Conservation (phyloP, 2,888 invertebrate genomes). For the Eupithecia inturbata region DNA sequence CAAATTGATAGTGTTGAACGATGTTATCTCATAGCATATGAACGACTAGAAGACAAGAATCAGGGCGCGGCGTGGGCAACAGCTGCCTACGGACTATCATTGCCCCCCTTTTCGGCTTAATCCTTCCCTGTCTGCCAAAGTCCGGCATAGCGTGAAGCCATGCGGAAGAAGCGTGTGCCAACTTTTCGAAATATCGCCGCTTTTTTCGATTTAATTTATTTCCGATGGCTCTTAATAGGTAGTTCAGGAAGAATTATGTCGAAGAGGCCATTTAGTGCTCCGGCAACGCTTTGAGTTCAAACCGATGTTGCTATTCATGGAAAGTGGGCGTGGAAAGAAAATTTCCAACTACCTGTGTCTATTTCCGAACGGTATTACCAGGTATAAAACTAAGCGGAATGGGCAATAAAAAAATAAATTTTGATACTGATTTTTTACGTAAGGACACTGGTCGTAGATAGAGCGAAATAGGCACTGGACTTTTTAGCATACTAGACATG, state of each 20-base stretch:
- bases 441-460: background rate
- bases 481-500: too few relatives aligned
- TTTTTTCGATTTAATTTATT: slow-evolving; percentile 48
- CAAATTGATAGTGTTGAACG: background rate
- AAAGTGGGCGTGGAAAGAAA: background rate
- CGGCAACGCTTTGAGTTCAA: slow-evolving; percentile 17
- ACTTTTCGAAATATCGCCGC: slow-evolving; percentile 44
- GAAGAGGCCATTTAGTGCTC: slow-evolving; percentile 23
- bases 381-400: background rate
- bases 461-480: background rate
- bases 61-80: background rate
- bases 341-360: slow-evolving; percentile 1
- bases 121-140: slow-evolving; percentile 21
- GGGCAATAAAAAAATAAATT: too few relatives aligned
- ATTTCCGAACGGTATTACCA: slow-evolving; percentile 5
- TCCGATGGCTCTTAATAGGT: slow-evolving; percentile 48
- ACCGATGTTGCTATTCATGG: slow-evolving; percentile 23
- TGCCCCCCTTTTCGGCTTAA: background rate
- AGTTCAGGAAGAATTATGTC: slow-evolving; percentile 44
- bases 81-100: background rate
- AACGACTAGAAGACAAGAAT: too few relatives aligned
- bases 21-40: too few relatives aligned
- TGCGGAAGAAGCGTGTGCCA: slow-evolving; percentile 44
- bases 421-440: background rate
- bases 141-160: slow-evolving; percentile 33